Conservation (phyloP, 2,888 invertebrate genomes). For the Leucania comma region DNA sequence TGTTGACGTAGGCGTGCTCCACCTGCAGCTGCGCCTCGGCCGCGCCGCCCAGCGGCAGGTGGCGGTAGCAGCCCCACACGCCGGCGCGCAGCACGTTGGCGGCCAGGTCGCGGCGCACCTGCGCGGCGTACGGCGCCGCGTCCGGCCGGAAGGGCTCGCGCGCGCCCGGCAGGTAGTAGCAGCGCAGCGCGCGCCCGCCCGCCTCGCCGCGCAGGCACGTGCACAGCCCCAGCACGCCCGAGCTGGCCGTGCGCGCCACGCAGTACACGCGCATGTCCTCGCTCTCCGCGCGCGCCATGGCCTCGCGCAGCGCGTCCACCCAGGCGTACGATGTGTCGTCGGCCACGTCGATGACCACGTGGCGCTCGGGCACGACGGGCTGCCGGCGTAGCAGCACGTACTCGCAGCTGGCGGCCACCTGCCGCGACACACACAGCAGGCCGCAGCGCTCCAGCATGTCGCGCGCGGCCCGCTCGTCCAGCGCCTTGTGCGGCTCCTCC, state of each 20-base stretch:
- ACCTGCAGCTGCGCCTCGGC: slow-evolving; percentile 89
- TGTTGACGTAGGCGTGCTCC: slow-evolving; percentile 98
- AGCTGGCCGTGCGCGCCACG: slow-evolving; percentile 92
- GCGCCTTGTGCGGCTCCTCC: slow-evolving; percentile 91
- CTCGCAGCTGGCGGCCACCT: slow-evolving; percentile 92
- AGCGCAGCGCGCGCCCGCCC: slow-evolving; percentile 95
- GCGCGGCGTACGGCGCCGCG: slow-evolving; percentile 91
- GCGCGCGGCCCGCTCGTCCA: slow-evolving; percentile 82
- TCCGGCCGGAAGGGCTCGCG: slow-evolving; percentile 91
- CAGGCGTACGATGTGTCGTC: slow-evolving; percentile 93
- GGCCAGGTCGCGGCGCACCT: slow-evolving; percentile 94
- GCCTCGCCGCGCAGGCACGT: slow-evolving; percentile 97
- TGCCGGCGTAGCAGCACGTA: slow-evolving; percentile 93
- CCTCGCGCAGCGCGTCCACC: slow-evolving; percentile 95
- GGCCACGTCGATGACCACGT: slow-evolving; percentile 92
- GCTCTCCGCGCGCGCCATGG: slow-evolving; percentile 92
- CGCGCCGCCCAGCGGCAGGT: slow-evolving; percentile 92
- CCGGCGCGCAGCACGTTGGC: slow-evolving; percentile 96
- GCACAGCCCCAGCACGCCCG: slow-evolving; percentile 96
- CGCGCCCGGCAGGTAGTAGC: slow-evolving; percentile 93
- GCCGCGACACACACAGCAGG: slow-evolving; percentile 83
- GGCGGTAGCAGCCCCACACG: slow-evolving; percentile 97
- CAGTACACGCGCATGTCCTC: slow-evolving; percentile 92
- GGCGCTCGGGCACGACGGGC: slow-evolving; percentile 75
- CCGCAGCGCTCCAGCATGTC: slow-evolving; percentile 76